A percentile compares a stretch with the other conserved stretches of the same genome.
Conservation (phyloP, 2,888 invertebrate species). For the Ennomos erosarius region DNA sequence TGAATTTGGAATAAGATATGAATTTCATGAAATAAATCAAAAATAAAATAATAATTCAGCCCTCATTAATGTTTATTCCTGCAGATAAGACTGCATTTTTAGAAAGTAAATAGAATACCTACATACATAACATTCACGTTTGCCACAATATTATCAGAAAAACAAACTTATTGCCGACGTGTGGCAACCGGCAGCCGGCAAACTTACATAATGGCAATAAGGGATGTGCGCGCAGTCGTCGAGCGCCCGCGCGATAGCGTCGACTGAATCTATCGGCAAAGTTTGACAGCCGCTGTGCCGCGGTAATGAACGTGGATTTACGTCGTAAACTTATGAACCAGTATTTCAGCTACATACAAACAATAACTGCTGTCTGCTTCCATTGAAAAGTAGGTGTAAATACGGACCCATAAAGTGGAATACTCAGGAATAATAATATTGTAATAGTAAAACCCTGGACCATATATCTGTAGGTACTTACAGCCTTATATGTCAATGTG, state of each 20-base stretch:
- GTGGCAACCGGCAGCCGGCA: constrained; percentile 35
- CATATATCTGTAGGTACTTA: too few relatives aligned
- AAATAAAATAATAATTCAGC: too few relatives aligned
- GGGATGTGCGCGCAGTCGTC: constrained; percentile 29
- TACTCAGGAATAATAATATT: too few relatives aligned
- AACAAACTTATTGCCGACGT: constrained; percentile 38
- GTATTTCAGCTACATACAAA: constrained; percentile 13
- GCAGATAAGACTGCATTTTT: too few relatives aligned
- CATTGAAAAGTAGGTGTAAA: too few relatives aligned
- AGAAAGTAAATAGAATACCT: neutral
- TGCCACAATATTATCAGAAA: constrained; percentile 30
- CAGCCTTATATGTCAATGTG: too few relatives aligned
- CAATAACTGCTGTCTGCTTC: too few relatives aligned
- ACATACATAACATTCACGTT: constrained; percentile 12
- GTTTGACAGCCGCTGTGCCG: constrained; percentile 52
- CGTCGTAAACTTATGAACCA: constrained; percentile 24
- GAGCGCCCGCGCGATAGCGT: constrained; percentile 28
- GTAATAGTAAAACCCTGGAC: too few relatives aligned
- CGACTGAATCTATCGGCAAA: constrained; percentile 49
- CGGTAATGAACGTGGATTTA: constrained; percentile 48
- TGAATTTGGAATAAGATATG: too few relatives aligned
- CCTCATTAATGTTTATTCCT: too few relatives aligned
- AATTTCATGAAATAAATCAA: too few relatives aligned
- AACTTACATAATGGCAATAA: constrained; percentile 49
- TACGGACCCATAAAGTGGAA: too few relatives aligned